Conservation (phyloP, 2,797 vertebrate species). For the Gorsachius magnificus region DNA sequence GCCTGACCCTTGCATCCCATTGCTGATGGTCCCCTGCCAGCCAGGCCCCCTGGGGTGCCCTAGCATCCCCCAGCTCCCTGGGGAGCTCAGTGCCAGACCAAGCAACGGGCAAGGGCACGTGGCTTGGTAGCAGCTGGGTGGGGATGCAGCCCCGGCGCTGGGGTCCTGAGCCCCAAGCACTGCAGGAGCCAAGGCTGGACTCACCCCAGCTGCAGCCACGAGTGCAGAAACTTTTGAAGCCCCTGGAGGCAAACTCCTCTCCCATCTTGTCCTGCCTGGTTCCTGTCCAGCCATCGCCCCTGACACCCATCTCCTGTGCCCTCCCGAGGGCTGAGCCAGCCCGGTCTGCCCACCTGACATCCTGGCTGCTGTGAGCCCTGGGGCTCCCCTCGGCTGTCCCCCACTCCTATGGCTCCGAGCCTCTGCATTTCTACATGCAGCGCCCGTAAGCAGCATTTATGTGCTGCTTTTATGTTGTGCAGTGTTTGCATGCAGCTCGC, state of each 20-base stretch:
- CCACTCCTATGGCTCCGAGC: fast-evolving
- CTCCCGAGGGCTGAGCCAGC: neutral
- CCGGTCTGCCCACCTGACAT: neutral
- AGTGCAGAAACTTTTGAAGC: neutral
- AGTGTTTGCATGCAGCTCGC: neutral
- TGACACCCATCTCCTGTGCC: neutral
- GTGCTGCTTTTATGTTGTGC: neutral
- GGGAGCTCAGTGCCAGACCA: fast-evolving
- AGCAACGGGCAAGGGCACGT: neutral
- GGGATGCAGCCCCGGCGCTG: neutral
- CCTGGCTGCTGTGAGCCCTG: neutral
- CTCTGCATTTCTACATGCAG: neutral
- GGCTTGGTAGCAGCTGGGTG: too few relatives aligned
- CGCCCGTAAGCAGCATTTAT: neutral
- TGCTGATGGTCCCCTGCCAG: fast-evolving
- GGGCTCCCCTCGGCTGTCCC: neutral
- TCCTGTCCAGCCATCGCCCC: neutral
- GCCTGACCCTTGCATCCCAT: neutral
- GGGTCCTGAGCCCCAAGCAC: neutral
- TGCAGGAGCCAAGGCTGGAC: neutral
- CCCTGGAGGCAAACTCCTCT: neutral
- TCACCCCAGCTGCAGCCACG: neutral
- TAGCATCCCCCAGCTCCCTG: neutral
- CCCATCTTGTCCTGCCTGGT: neutral
- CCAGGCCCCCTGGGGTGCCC: fast-evolving